Base-by-base conservation (phyloP, 1,140 invertebrate species). In the Nephila pilipes region DNA sequence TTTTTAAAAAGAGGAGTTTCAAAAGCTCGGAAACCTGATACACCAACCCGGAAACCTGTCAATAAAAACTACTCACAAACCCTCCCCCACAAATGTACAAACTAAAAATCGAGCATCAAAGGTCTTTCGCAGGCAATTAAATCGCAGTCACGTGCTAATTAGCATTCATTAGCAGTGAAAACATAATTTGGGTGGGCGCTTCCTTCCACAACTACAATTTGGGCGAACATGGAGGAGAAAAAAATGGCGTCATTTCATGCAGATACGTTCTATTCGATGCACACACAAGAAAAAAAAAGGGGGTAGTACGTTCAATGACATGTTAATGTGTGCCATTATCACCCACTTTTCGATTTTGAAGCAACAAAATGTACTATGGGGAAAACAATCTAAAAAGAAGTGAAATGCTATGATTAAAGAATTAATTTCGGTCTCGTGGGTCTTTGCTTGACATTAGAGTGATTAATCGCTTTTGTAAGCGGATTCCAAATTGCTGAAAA, bases 101-200 rank as follows among this genome's bases (percentile, higher is more conserved):
- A 75, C 25, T 32, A 75, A 60, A 18, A 20, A 32, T 3, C 69
- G 12, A 29, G 25, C 69, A 75, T 75, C 69, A 32, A 75, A 32
- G 29, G 29, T 32, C 83, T 58, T 57, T 20, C 29, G 46, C 46
- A 46, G 32, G 20, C 83, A 85, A 58, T 60, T 85, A 85, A 85
- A 60, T 32, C 20, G 55, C n/a, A 85, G 83, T 85, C 58, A 85
- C 55, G 25, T 16, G 22, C 55, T 85, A 60, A 85, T 85, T 85
- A 85, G 55, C 55, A 20, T 85, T 60, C 83, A 85, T 85, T 85
- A 85, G 57, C 55, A 85, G 69, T 75, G 69, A 75, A 75, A 75
- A 75, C 69, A 75, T 75, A 75, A 55, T 83, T 25, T 83, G 80
- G 80, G 38, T 54, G 80, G 38, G 20, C 38, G 80, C 80, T 1